Conservation (phyloP, 2,888 invertebrate genomes). For the Pemphredon lugubris region DNA sequence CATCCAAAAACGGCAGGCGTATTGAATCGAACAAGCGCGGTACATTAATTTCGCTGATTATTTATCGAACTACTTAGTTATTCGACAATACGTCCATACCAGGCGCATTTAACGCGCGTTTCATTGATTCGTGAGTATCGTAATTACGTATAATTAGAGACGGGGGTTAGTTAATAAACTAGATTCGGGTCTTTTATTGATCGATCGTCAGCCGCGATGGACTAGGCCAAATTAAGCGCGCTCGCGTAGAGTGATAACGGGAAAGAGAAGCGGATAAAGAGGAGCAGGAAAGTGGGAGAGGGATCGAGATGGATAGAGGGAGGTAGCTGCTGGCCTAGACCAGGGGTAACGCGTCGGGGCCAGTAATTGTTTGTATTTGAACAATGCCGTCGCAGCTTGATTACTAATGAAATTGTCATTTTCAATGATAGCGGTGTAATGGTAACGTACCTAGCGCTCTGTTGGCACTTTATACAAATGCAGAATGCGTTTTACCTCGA, state of each 20-base stretch:
- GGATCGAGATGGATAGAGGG: constrained; percentile 4
- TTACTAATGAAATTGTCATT: constrained; percentile 75
- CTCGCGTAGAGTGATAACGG: constrained; percentile 10
- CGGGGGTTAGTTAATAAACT: constrained; percentile 58
- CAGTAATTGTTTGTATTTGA: constrained; percentile 73
- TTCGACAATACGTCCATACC: constrained; percentile 34
- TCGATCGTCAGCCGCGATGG: constrained; percentile 33
- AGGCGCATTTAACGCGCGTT: constrained; percentile 24
- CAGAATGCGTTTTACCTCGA: constrained; percentile 47
- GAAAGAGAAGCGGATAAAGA: constrained; percentile 1
- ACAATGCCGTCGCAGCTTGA: constrained; percentile 70
- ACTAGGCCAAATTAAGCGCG: constrained; percentile 37
- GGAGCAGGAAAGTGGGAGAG: neutral
- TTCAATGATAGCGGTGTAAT: constrained; percentile 62
- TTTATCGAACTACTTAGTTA: constrained; percentile 43
- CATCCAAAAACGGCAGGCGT: constrained; percentile 16
- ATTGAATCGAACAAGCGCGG: constrained; percentile 7
- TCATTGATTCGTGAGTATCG: constrained; percentile 31
- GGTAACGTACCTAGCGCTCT: constrained; percentile 22
- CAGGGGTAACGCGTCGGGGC: constrained; percentile 17
- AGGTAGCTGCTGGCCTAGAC: neutral
- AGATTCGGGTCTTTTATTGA: constrained; percentile 43
- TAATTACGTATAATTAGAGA: constrained; percentile 52
- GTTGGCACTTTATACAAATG: constrained; percentile 50
- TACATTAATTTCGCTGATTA: constrained; percentile 39